Evolutionary conservation across 2,888 invertebrate genomes (phyloP).

Genomic region (Molorchus minor): DNA sequence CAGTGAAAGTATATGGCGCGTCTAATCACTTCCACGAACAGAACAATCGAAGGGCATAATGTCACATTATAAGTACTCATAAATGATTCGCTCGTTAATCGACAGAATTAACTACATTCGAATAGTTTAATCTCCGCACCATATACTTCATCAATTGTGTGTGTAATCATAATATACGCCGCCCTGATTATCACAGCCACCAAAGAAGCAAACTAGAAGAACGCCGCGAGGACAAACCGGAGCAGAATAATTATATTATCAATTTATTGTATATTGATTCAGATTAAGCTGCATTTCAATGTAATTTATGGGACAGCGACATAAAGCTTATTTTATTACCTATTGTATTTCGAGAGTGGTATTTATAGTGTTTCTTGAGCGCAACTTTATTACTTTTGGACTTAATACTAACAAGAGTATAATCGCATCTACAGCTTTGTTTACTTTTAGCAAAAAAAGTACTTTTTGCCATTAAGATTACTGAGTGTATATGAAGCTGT

Average conservation of each 20-base stretch:
- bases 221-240: constrained; percentile 14
- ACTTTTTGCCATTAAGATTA: too few relatives aligned
- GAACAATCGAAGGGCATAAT: too few relatives aligned
- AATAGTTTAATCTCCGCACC: neutral
- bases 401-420: too few relatives aligned
- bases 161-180: constrained; percentile 9
- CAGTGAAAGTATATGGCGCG: too few relatives aligned
- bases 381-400: too few relatives aligned
- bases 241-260: constrained; percentile 23
- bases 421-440: too few relatives aligned
- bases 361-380: too few relatives aligned
- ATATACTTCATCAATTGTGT: neutral
- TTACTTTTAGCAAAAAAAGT: too few relatives aligned
- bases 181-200: constrained; percentile 10
- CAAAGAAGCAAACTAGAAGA: constrained; percentile 4
- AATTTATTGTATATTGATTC: constrained; percentile 11
- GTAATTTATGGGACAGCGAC: constrained; percentile 2
- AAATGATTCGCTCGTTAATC: neutral
- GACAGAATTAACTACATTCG: neutral
- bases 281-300: constrained; percentile 13
- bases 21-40: too few relatives aligned
- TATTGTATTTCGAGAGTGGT: constrained; percentile 1
- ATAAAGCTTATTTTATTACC: constrained; percentile 3
- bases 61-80: too few relatives aligned
- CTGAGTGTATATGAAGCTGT: too few relatives aligned